Evolutionary conservation across 2,113 vertebrate species (phyloP).

Genomic region (Microtus richardsoni): DNA sequence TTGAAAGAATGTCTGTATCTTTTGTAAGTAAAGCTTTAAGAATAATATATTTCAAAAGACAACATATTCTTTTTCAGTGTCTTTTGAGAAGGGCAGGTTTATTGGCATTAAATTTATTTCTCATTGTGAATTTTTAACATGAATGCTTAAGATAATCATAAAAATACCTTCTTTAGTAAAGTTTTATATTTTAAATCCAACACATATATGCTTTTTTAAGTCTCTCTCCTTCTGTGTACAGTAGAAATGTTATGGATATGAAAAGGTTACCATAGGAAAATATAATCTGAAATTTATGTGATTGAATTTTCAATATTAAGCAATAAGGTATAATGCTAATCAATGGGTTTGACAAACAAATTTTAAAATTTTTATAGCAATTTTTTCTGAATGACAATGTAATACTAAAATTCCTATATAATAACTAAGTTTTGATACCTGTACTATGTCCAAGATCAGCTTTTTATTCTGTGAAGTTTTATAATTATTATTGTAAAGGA

Average conservation of each 20-base stretch:
- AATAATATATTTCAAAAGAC: not conserved
- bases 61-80: not conserved
- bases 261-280: not conserved
- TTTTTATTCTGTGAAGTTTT: slow-evolving; percentile 1
- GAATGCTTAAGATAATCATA: not conserved
- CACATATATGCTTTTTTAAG: not conserved
- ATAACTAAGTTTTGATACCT: not conserved
- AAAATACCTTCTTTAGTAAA: not conserved
- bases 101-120: not conserved
- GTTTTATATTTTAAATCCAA: not conserved
- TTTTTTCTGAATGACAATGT: not conserved
- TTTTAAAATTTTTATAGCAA: not conserved
- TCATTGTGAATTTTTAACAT: not conserved
- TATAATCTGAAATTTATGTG: not conserved
- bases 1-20: not conserved
- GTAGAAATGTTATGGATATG: not conserved
- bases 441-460: not conserved
- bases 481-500: not conserved
- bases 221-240: not conserved
- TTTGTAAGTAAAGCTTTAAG: not conserved
- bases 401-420: not conserved
- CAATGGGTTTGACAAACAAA: not conserved
- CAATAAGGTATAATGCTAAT: not conserved
- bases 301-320: not conserved
- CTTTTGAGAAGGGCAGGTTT: not conserved